Evolutionary conservation across 2,113 vertebrate genomes (phyloP).

Genomic region (Pseudopodoces humilis): DNA sequence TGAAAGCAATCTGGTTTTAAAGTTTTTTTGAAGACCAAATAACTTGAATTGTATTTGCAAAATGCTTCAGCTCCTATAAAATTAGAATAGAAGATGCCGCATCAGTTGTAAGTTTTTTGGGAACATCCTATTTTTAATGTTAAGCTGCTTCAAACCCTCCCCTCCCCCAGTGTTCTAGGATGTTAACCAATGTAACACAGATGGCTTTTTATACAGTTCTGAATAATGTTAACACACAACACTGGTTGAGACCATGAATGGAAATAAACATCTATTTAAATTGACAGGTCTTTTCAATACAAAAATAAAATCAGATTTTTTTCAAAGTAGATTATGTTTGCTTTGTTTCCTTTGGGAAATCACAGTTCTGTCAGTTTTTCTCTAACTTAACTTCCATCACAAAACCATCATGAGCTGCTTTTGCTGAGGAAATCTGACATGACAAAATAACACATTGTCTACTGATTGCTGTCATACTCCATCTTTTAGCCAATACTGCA

Average conservation of each 20-base stretch:
- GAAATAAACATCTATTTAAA: constrained; percentile 72
- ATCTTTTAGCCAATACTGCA: background rate
- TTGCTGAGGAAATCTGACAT: constrained; percentile 4
- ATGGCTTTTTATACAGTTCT: constrained; percentile 67
- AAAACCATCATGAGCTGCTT: background rate
- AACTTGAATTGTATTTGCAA: constrained; percentile 57
- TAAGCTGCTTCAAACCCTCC: constrained; percentile 60
- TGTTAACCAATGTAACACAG: constrained; percentile 62
- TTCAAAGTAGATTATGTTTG: constrained; percentile 69
- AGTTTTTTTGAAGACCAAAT: constrained; percentile 40
- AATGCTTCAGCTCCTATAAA: constrained; percentile 58
- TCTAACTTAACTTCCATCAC: constrained; percentile 8
- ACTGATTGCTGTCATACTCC: background rate
- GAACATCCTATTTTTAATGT: constrained; percentile 60
- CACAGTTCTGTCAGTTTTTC: constrained; percentile 46
- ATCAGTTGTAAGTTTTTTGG: constrained; percentile 55
- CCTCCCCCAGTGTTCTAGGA: constrained; percentile 31
- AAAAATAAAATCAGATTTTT: constrained; percentile 76
- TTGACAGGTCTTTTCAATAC: constrained; percentile 71
- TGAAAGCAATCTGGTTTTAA: constrained; percentile 59
- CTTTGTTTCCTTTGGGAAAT: constrained; percentile 61
- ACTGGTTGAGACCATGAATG: constrained; percentile 59
- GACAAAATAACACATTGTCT: background rate
- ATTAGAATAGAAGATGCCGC: constrained; percentile 63
- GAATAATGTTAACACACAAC: constrained; percentile 64